A percentile compares a stretch with the other conserved stretches of the same genome.
phyloP scores from a whole-genome alignment of 1,140 invertebrate species.

The Drosophila dunni region DNA sequence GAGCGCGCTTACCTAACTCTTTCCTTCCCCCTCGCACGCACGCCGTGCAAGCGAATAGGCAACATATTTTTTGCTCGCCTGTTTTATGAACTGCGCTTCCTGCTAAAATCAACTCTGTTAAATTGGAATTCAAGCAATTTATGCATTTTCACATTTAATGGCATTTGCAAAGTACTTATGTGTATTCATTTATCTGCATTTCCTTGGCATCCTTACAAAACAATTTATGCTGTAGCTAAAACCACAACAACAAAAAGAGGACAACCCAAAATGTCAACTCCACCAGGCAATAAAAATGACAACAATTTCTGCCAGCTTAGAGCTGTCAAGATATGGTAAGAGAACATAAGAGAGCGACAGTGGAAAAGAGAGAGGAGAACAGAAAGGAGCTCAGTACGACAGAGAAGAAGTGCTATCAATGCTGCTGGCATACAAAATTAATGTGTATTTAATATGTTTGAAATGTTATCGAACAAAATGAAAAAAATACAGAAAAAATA shows the following conservation, averaged over 20 bases:
- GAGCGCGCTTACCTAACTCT: background rate
- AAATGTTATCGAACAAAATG: constrained; percentile 65
- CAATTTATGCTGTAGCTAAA: constrained; percentile 15
- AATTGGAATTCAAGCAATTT: constrained; percentile 11
- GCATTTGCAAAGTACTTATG: constrained; percentile 19
- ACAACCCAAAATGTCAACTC: constrained; percentile 22
- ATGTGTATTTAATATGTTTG: constrained; percentile 78
- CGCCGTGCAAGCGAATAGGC: background rate
- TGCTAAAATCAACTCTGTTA: background rate
- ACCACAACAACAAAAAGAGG: background rate
- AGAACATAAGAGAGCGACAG: background rate
- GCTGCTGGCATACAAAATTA: constrained; percentile 56
- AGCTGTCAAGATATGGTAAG: constrained; percentile 12
- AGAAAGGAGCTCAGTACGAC: background rate
- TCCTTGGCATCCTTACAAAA: constrained; percentile 17
- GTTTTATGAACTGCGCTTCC: background rate
- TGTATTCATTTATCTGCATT: constrained; percentile 24
- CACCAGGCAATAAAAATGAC: constrained; percentile 37
- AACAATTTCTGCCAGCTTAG: constrained; percentile 29
- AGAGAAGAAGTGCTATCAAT: constrained; percentile 6
- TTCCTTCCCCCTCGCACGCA: background rate
- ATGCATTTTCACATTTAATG: constrained; percentile 14
- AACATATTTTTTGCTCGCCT: background rate
- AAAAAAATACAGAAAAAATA: background rate
- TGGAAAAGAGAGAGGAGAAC: background rate